Evolutionary conservation across 2,888 invertebrate genomes (phyloP).

Genomic region (Neria commutata): DNA sequence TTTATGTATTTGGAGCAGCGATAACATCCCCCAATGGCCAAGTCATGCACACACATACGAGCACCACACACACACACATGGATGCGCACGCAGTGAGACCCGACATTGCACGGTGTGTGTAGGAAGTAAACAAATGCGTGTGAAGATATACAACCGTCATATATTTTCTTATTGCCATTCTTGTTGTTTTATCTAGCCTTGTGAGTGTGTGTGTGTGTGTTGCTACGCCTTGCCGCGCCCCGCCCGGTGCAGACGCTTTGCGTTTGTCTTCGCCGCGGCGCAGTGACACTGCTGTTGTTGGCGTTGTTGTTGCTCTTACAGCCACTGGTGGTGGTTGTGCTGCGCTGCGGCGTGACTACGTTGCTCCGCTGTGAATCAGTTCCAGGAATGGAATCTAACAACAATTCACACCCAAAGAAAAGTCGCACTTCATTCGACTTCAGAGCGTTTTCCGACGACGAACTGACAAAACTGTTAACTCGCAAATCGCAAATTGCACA

Average conservation of each 20-base stretch:
- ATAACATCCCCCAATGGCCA: conserved; percentile 34
- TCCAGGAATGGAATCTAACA: conserved; percentile 61
- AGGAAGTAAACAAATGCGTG: conserved; percentile 30
- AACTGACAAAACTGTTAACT: conserved; percentile 29
- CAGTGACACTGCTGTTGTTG: conserved; percentile 6
- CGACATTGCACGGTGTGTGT: background rate
- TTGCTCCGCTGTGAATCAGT: conserved; percentile 42
- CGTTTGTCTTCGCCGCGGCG: conserved; percentile 7
- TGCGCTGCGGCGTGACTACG: background rate
- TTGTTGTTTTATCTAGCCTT: conserved; percentile 41
- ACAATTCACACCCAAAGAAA: conserved; percentile 60
- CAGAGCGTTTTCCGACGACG: conserved; percentile 56
- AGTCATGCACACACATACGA: too few relatives aligned
- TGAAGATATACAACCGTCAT: conserved; percentile 48
- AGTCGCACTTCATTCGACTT: conserved; percentile 58
- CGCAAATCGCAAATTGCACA: background rate
- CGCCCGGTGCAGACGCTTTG: conserved; percentile 20
- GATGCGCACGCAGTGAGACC: background rate
- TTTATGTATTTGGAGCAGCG: conserved; percentile 41
- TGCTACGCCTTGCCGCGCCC: background rate
- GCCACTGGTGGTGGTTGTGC: background rate
- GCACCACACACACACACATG: background rate
- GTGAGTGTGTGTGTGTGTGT: conserved; percentile 30
- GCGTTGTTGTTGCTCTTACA: conserved; percentile 26
- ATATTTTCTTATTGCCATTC: conserved; percentile 36